Evolutionary conservation across 2,888 invertebrate species (phyloP).

Genomic region (Thera britannica): DNA sequence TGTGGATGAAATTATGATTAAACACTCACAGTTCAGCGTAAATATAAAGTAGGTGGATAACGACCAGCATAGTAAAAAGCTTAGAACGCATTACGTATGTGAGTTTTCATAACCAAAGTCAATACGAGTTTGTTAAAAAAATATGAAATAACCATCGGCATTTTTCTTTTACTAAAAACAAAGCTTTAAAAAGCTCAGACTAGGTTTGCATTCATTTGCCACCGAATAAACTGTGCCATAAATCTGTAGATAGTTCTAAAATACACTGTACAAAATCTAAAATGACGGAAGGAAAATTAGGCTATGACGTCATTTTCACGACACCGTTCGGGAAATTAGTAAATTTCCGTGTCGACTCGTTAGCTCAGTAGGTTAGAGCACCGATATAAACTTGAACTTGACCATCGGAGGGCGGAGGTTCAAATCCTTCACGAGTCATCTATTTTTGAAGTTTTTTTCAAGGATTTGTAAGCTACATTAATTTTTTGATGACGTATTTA

Average conservation of each 20-base stretch:
- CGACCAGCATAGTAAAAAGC: neutral
- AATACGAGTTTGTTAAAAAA: too few relatives aligned
- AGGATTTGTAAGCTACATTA: neutral
- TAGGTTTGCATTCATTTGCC: too few relatives aligned
- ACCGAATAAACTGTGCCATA: too few relatives aligned
- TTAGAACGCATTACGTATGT: neutral
- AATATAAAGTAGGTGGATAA: neutral
- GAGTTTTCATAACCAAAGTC: too few relatives aligned
- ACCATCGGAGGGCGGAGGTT: conserved; percentile 6
- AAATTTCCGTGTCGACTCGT: neutral
- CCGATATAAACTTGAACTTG: conserved; percentile 10
- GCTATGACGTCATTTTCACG: conserved; percentile 6
- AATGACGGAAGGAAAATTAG: too few relatives aligned
- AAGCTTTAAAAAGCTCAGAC: too few relatives aligned
- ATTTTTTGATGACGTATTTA: too few relatives aligned
- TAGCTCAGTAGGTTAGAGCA: conserved; percentile 21
- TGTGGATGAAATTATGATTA: neutral
- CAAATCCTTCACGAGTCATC: conserved; percentile 1
- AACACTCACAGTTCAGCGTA: neutral
- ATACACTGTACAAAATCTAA: too few relatives aligned
- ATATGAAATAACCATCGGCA: too few relatives aligned
- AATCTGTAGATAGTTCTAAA: too few relatives aligned
- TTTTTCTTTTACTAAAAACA: neutral
- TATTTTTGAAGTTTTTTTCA: neutral
- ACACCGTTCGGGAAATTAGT: neutral